Evolutionary conservation across 23 tunicate genomes (phyloP), one percentile per base, ranked within the genome.

Genomic region (Trididemnum miniatum): DNA sequence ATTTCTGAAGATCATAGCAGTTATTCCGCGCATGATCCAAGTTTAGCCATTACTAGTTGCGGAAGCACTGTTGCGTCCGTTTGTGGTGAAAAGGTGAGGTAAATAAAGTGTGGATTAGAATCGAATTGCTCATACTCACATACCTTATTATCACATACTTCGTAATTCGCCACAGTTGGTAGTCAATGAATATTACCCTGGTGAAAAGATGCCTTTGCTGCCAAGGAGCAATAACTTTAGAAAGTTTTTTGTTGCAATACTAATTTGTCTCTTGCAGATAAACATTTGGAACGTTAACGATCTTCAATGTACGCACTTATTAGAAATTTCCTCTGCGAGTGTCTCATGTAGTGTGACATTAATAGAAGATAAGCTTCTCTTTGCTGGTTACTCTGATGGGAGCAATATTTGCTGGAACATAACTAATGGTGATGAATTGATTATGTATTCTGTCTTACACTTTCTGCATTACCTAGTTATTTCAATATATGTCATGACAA

Each of bases 311-410:
- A 78, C 40, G 2, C 28, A 31, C 33, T 12, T 2, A 7, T 40
- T 52, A n/a, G 35, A 24, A 20, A n/a, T 7, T 24, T 38, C 28
- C 15, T 29, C 3, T 18, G 24, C 60, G 1, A 36, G 25, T 0
- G 59, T 74, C 2, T 77, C 82, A 2, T 77, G 82, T 31, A 37
- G 12, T 23, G 62, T 74, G 36, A 65, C 31, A 30, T 30, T 87
- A 18, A n/a, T 27, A 7, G n/a, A 59, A 1, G 37, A 49, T 81
- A 66, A 60, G 28, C 15, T 1, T 32, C 71, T 87, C 12, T 30
- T 87, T 57, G 82, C 86, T 60, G 91, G 86, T 2, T 87, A 72
- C 52, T 40, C 65, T 20, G 49, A 81, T 35, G 91, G 90, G 20
- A 20, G 65, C 20, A n/a, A 34, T 35, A 35, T 34, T 5, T 54